Conservation (phyloP, 2,797 vertebrate genomes). For the Rhinoraja longicauda region DNA sequence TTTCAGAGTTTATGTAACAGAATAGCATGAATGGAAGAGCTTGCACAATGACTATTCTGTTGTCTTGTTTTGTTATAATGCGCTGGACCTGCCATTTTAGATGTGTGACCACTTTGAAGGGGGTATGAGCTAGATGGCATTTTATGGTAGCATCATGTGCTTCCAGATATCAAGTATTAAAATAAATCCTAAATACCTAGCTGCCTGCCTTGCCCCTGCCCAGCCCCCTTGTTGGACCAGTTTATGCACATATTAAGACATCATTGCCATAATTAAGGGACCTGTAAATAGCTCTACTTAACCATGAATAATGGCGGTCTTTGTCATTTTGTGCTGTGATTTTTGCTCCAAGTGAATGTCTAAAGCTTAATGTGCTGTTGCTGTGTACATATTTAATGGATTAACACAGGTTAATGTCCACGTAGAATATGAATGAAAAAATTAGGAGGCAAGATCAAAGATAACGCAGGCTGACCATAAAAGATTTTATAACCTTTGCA, state of each 20-base stretch:
- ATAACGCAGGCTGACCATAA: constrained; percentile 53
- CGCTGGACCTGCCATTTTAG: constrained; percentile 62
- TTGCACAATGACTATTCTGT: constrained; percentile 56
- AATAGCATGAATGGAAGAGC: constrained; percentile 58
- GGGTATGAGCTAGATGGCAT: constrained; percentile 53
- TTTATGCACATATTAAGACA: constrained; percentile 56
- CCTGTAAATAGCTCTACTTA: constrained; percentile 67
- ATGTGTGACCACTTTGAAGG: constrained; percentile 55
- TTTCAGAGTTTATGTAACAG: constrained; percentile 69
- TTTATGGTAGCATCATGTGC: constrained; percentile 59
- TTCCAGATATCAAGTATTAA: constrained; percentile 56
- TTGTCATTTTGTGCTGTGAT: constrained; percentile 69
- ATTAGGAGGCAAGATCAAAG: constrained; percentile 49
- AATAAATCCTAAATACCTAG: constrained; percentile 54
- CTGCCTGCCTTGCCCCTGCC: constrained; percentile 61
- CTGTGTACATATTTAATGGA: constrained; percentile 83
- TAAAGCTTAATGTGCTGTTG: constrained; percentile 68
- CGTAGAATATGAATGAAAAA: constrained; percentile 56
- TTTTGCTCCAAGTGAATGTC: constrained; percentile 65
- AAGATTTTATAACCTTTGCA: constrained; percentile 61
- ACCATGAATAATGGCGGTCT: constrained; percentile 59
- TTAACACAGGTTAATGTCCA: constrained; percentile 77
- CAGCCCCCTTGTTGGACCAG: constrained; percentile 53
- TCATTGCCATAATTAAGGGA: constrained; percentile 59
- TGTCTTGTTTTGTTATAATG: constrained; percentile 51